Evolutionary conservation across 1,140 invertebrate species (phyloP).

Genomic region (Panagrolaimus sp.): DNA sequence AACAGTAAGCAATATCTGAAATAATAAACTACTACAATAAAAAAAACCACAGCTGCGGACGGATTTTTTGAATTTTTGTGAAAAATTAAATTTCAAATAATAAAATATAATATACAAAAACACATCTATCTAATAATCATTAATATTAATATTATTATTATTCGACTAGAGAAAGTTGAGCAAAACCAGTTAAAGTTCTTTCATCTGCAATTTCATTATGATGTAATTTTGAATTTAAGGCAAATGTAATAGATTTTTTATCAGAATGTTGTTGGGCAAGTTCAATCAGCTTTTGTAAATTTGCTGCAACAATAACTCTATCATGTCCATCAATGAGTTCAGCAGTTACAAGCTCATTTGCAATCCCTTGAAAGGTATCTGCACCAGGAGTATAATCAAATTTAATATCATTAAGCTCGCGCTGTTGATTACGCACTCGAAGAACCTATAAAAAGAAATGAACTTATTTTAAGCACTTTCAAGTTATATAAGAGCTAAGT

Average conservation of each 20-base stretch:
- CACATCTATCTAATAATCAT: too few species aligned
- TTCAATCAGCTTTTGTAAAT: conserved; percentile 83
- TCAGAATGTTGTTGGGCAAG: conserved; percentile 54
- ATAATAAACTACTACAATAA: too few species aligned
- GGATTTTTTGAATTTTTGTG: too few species aligned
- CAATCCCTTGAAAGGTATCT: conserved; percentile 87
- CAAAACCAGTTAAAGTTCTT: conserved; percentile 86
- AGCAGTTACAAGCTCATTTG: conserved; percentile 83
- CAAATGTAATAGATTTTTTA: conserved; percentile 76
- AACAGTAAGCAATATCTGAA: too few species aligned
- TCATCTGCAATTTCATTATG: conserved; percentile 81
- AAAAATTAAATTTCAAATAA: too few species aligned
- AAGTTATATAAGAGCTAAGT: too few species aligned
- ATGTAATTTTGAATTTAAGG: conserved; percentile 75
- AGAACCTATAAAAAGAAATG: conserved; percentile 49
- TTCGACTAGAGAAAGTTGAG: conserved; percentile 72
- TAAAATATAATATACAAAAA: too few species aligned
- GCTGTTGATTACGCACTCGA: conserved; percentile 71
- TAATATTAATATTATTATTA: background rate
- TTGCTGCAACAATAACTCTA: conserved; percentile 79
- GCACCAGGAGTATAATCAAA: conserved; percentile 80
- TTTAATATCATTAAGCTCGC: conserved; percentile 91
- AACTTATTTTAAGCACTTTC: too few species aligned
- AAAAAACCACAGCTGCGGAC: too few species aligned
- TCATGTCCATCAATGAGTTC: conserved; percentile 86